Base-by-base conservation (phyloP, 2,797 vertebrate species). In the Varecia variegata region DNA sequence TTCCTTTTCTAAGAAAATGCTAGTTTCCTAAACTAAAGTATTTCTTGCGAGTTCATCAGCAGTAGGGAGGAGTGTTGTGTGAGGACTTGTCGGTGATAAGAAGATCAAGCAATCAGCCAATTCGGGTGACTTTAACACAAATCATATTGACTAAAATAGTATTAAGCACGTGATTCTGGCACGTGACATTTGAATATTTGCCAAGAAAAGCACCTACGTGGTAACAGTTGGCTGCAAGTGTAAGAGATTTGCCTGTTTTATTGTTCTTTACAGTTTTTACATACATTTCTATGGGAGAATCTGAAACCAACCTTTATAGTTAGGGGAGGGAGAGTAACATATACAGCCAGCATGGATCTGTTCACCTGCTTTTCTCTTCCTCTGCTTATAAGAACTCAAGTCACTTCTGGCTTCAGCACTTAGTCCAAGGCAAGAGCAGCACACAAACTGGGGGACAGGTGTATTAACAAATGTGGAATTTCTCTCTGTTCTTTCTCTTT, bases 1-100 rank as follows among this genome's bases (percentile, higher is more conserved):
- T 50, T 25, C 52, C 94, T 97, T 98, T 99, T 99, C 99, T 99
- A 98, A 99, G 99, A 99, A 99, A 98, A 98, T 94, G 96, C 90
- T 98, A 83, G 98, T 97, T 98, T 98, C 98, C 98, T 98, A 97
- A 98, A 98, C 98, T 98, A 93, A 98, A 96, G 95, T 95, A 95
- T 98, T 97, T 1, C 81, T 97, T 94, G 92, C 96, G 97, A 98
- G 96, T 97, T 98, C 1, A 32, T 98, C 96, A 97, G 97, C 98
- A 27, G 81, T 97, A 96, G 97, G 97, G 97, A 97, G 97, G 97
- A 97, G 97, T 98, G 90, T 92, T 95, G 93, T 98, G 96, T 96
- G 97, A 98, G 97, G 95, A 94, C 89, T 96, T 89, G 96, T 97
- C 96, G 97, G 93, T 96, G 88, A 97, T 87, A 97, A 94, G 96